Base-by-base conservation (phyloP, 2,113 vertebrate genomes). In the Cinclus mexicanus region DNA sequence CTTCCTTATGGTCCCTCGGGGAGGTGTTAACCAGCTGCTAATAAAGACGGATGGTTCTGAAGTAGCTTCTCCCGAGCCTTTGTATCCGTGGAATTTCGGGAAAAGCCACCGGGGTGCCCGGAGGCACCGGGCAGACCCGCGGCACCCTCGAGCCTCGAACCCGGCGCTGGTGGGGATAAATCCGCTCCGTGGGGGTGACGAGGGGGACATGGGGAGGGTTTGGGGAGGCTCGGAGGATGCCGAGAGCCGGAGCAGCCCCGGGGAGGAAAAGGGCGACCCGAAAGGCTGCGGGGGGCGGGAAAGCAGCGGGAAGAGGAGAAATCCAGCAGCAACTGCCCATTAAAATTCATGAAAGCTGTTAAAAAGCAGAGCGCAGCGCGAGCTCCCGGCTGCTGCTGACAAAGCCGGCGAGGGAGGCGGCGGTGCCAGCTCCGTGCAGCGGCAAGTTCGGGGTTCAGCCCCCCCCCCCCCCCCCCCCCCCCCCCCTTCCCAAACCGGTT, bases 261-360 rank as follows among this genome's bases (percentile, higher is more conserved):
- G 18, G 29, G 26, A 80, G 80, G 46, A 67, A 67, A 50, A 89
- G 68, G 29, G n/a, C 13, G 42, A 93, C 59, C 87, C 28, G 2
- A 59, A 76, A 57, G 75, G 37, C 63, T 67, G 60, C 7, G 17
- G 35, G 42, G 57, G 20, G 14, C 16, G 33, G 39, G 29, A 18
- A 65, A 69, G 84, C 57, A 35, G 26, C 4, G 52, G 87, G 72
- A 75, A 84, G 67, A 59, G 75, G 74, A 78, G 72, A 78, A 94
- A 84, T 81, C 77, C 72, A 13, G 82, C 89, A 81, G 90, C 83
- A 75, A 93, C 57, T 61, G 79, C 16, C 91, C 90, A 95, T 97
- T 94, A 96, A 97, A 97, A 97, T 97, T 92, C 96, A 95, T 94
- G 92, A 93, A 94, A 90, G 47, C 93, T 53, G 87, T 49, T 93